phyloP scores from a whole-genome alignment of 2,888 invertebrate species.

The Apamea anceps region DNA sequence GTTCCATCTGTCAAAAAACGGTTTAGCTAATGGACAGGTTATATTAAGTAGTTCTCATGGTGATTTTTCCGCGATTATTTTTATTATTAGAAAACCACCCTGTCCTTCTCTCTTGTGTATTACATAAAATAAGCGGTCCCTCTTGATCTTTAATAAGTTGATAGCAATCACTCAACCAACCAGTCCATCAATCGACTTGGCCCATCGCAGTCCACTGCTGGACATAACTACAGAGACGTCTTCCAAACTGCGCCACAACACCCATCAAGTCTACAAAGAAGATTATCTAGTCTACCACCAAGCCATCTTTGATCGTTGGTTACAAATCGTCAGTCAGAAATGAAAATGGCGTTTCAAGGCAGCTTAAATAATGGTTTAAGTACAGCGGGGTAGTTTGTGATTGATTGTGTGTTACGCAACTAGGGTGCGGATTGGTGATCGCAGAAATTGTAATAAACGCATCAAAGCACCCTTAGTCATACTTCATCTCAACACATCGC shows the following conservation, averaged over 20 bases:
- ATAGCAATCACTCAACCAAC: not conserved
- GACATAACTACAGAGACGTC: not conserved
- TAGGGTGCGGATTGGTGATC: no score
- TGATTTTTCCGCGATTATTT: not conserved
- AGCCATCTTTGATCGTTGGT: not conserved
- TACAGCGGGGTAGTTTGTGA: no score
- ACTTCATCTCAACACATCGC: not conserved
- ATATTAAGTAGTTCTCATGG: not conserved
- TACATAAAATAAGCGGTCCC: not conserved
- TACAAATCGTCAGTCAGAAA: not conserved
- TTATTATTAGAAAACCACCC: not conserved
- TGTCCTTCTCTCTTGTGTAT: not conserved
- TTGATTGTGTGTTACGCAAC: no score
- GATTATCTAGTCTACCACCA: not conserved
- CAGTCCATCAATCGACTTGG: not conserved
- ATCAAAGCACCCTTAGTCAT: not conserved
- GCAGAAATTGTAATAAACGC: not conserved
- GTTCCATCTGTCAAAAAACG: no score
- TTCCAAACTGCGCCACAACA: not conserved
- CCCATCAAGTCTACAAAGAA: not conserved
- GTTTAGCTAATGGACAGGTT: no score
- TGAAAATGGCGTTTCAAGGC: not conserved
- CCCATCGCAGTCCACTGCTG: not conserved
- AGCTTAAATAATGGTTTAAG: not conserved
- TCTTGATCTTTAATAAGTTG: not conserved